Base-by-base conservation (phyloP, 1,140 invertebrate species). In the Psilanteris sp. region DNA sequence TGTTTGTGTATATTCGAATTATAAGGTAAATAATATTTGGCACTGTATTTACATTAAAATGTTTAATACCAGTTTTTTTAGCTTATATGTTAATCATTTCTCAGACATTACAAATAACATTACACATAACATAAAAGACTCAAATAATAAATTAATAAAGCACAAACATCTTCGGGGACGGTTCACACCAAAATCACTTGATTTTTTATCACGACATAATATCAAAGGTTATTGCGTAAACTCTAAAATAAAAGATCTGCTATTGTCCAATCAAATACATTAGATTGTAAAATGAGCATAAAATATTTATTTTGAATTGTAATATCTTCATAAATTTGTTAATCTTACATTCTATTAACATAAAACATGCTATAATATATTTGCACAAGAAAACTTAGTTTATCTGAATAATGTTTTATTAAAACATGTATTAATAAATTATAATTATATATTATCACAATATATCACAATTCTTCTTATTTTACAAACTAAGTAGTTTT, bases 21-120 rank as follows among this genome's bases (percentile, higher is more conserved):
- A 50, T 24, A 3, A 27, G 14, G 27, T 41, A 15, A 44, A 14
- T 44, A 46, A 43, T 36, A 61, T 62, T 62, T 62, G 57, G 57
- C 57, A 62, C 57, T 20, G 14, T 62, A 48, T 62, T 62, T 62
- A 62, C 32, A 62, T 2, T 37, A n/a, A 22, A 32, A 10, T 6
- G 16, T 31, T 31, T 36, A 27, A 24, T 34, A 3, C 16, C 22
- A n/a, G 1, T 43, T 43, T 26, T 9, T 43, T 3, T 3, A 26
- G 8, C 16, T 15, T 26, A 8, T 14, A 6, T 36, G 4, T 43
- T 9, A 18, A n/a, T 57, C 43, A 62, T 39, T 62, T 62, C 16
- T 31, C 34, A 26, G 24, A 62, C 55, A 61, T 48, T 50, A 5
- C 43, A 9, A 14, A 1, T 44, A 10, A 20, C 18, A 4, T 16